Percentiles rank a stretch among this genome's conserved stretches.
phyloP scores from a whole-genome alignment of 2,113 vertebrate genomes.

The Barbus barbus region DNA sequence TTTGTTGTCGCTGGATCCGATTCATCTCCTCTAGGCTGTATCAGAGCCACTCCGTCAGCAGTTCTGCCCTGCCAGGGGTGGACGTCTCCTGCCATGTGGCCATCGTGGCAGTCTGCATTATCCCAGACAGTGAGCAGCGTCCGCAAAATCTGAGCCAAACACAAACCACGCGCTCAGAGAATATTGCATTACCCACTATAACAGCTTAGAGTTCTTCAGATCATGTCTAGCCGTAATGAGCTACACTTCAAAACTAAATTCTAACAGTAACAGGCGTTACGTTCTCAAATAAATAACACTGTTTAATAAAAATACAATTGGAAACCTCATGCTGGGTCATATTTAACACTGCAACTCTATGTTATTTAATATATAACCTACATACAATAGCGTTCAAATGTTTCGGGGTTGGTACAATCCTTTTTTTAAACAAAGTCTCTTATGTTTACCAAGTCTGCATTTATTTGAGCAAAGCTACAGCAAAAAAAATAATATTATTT shows the following conservation, averaged over 20 bases:
- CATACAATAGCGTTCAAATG: background rate
- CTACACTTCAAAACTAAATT: conserved; percentile 6
- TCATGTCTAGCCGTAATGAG: conserved; percentile 11
- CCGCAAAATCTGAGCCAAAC: conserved; percentile 27
- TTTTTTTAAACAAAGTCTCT: too few relatives aligned
- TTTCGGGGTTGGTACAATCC: too few relatives aligned
- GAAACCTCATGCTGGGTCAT: background rate
- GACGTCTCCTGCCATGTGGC: conserved; percentile 19
- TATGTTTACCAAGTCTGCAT: background rate
- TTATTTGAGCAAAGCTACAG: background rate
- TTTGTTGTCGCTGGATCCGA: background rate
- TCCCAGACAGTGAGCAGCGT: conserved; percentile 23
- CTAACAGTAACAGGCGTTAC: background rate
- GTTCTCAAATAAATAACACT: background rate
- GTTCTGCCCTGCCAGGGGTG: conserved; percentile 1
- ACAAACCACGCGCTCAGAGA: background rate
- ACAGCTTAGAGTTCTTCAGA: background rate
- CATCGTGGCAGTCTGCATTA: background rate
- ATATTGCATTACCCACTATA: background rate
- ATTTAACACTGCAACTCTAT: background rate
- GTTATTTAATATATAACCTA: background rate
- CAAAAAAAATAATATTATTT: background rate
- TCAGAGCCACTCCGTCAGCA: conserved; percentile 28
- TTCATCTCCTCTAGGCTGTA: conserved; percentile 1
- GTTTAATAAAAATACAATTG: background rate